phyloP scores from a whole-genome alignment of 2,113 vertebrate genomes.

The Pterocles orientalis region DNA sequence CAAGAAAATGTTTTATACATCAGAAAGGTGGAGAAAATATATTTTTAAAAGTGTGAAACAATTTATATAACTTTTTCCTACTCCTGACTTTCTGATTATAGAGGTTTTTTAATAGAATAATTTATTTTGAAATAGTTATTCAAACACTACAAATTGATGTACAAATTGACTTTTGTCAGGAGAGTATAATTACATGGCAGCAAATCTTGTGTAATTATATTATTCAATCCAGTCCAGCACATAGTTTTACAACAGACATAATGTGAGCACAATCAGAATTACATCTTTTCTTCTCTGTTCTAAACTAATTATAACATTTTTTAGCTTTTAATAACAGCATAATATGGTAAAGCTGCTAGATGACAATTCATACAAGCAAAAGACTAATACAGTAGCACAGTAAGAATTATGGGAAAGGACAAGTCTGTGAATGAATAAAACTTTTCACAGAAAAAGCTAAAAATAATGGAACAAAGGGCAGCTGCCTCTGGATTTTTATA shows the following conservation, averaged over 20 bases:
- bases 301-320: constrained; percentile 30
- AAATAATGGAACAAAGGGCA: neutral
- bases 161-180: constrained; percentile 56
- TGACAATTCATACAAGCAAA: neutral
- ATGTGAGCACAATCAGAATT: constrained; percentile 20
- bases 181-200: constrained; percentile 37
- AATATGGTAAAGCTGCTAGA: neutral
- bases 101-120: neutral
- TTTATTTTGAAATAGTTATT: constrained; percentile 34
- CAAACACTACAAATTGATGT: constrained; percentile 37
- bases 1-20: neutral
- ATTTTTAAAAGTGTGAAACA: neutral
- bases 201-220: constrained; percentile 46
- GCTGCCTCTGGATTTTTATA: neutral
- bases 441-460: neutral
- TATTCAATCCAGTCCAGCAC: constrained; percentile 2
- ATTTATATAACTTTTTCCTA: neutral
- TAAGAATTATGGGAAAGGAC: neutral
- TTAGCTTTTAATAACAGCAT: constrained; percentile 10
- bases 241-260: neutral
- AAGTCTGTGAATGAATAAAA: neutral
- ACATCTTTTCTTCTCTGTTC: neutral
- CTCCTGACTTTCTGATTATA: neutral
- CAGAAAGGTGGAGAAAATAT: neutral
- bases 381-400: neutral